A percentile compares a stretch with the other conserved stretches of the same genome.
Evolutionary conservation across 2,888 invertebrate species (phyloP).

Genomic region (Platypus cylindrus): DNA sequence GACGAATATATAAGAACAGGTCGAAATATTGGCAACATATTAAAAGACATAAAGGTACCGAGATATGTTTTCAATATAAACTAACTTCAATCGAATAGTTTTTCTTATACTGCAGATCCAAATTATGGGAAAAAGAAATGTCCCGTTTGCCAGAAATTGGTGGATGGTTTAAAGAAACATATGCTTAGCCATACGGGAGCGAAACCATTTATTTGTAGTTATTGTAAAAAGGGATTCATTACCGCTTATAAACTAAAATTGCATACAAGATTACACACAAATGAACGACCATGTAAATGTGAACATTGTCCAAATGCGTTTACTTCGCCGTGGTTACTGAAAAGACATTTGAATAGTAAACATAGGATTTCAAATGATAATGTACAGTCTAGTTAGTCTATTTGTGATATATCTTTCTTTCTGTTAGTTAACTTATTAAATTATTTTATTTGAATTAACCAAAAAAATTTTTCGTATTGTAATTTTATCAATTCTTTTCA

Average conservation of each 20-base stretch:
- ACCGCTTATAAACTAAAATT: conserved; percentile 25
- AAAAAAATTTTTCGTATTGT: too few relatives aligned
- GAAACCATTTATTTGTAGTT: conserved; percentile 21
- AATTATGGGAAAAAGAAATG: conserved; percentile 24
- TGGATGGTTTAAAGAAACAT: conserved; percentile 23
- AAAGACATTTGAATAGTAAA: conserved; percentile 26
- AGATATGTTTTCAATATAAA: conserved; percentile 13
- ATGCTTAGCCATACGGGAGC: conserved; percentile 26
- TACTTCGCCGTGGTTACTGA: conserved; percentile 25
- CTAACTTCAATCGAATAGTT: background rate
- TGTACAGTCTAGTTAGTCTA: too few relatives aligned
- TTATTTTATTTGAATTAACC: too few relatives aligned
- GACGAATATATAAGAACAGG: conserved; percentile 24
- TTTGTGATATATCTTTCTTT: too few relatives aligned
- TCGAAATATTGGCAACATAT: conserved; percentile 24
- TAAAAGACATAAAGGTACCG: conserved; percentile 24
- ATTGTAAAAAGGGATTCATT: conserved; percentile 25
- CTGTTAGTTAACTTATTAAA: too few relatives aligned
- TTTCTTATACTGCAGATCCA: conserved; percentile 22
- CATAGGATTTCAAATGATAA: too few relatives aligned
- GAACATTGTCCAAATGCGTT: conserved; percentile 18
- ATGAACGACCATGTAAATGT: conserved; percentile 26
- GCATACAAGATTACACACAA: conserved; percentile 24
- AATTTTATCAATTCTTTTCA: too few relatives aligned
- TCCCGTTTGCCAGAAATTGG: conserved; percentile 24